Percentiles rank a stretch among this genome's conserved stretches.
phyloP scores from a whole-genome alignment of 37 sponge, comb jelly and placozoan species.

The Eunapius fragilis region DNA sequence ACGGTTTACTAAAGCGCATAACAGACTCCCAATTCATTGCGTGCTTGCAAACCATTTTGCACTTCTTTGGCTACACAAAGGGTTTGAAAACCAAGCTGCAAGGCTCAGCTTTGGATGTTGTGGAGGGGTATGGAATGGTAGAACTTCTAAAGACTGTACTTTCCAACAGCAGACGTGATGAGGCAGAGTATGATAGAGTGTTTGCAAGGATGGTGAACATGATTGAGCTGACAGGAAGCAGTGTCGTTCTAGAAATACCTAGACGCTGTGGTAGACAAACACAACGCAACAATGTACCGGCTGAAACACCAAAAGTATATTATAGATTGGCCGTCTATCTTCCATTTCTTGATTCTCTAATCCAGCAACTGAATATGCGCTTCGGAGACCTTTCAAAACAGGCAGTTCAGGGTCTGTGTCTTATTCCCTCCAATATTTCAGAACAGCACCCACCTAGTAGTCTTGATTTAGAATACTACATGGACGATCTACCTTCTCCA shows the following conservation, averaged over 20 bases:
- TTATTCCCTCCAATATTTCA: background rate
- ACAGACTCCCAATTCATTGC: slow-evolving; percentile 29
- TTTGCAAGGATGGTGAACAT: background rate
- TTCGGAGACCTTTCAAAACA: background rate
- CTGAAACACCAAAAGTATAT: background rate
- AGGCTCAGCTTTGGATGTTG: slow-evolving; percentile 32
- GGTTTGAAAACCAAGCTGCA: slow-evolving; percentile 24
- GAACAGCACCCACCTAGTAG: background rate
- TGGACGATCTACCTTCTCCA: background rate
- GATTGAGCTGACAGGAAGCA: background rate
- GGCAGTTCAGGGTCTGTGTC: background rate
- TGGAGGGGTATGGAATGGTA: slow-evolving; percentile 26
- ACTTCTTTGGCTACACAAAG: slow-evolving; percentile 4
- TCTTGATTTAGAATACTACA: background rate
- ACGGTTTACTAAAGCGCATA: slow-evolving; percentile 4
- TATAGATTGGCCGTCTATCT: background rate
- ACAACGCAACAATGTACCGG: background rate
- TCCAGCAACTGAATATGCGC: background rate
- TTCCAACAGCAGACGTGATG: background rate
- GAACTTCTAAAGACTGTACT: background rate
- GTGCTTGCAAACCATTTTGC: background rate
- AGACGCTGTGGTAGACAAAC: background rate
- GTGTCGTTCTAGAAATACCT: background rate
- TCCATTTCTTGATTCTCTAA: background rate
- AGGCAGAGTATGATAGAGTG: background rate